These are phyloP conservation scores for Chrysochloris asiatica DNA, from an alignment of 2,113 vertebrate species.

Conservation along the genomic window DNA sequence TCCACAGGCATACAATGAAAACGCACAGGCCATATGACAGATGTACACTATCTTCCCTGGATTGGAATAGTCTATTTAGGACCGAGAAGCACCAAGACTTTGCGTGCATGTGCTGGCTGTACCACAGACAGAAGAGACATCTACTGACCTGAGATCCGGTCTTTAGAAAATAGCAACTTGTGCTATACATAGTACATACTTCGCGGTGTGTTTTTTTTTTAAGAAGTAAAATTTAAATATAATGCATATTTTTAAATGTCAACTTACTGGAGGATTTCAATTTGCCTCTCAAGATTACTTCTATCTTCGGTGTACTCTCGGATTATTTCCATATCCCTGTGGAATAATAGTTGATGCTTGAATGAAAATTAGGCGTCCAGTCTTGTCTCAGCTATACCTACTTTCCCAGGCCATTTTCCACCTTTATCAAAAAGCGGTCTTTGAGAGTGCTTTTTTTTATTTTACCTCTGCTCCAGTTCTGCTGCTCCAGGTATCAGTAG, in stretches of 20 bases:
- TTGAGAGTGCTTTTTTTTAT: neutral
- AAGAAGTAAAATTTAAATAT: conserved; percentile 4
- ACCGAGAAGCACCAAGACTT: neutral
- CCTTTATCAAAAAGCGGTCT: too few species aligned
- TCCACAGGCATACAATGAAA: neutral
- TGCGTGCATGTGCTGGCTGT: neutral
- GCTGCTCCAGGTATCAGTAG: neutral
- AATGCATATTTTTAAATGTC: conserved; percentile 44
- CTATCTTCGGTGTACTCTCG: conserved; percentile 93
- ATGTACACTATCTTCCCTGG: neutral
- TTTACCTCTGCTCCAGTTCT: neutral
- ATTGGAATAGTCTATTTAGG: neutral
- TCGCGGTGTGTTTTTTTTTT: conserved; percentile 6
- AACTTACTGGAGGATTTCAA: conserved; percentile 97
- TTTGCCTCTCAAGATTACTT: conserved; percentile 93
- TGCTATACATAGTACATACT: neutral
- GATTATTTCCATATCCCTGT: conserved; percentile 94
- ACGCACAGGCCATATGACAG: neutral
- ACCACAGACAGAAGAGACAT: neutral
- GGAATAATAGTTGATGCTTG: conserved; percentile 63
- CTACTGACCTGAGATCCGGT: rapidly evolving
- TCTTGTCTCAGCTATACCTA: neutral
- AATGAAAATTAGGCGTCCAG: conserved; percentile 30
- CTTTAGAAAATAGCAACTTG: rapidly evolving
- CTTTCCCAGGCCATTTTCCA: neutral